Base-by-base conservation (phyloP, 2,888 invertebrate species). In the Spisula subtruncata region DNA sequence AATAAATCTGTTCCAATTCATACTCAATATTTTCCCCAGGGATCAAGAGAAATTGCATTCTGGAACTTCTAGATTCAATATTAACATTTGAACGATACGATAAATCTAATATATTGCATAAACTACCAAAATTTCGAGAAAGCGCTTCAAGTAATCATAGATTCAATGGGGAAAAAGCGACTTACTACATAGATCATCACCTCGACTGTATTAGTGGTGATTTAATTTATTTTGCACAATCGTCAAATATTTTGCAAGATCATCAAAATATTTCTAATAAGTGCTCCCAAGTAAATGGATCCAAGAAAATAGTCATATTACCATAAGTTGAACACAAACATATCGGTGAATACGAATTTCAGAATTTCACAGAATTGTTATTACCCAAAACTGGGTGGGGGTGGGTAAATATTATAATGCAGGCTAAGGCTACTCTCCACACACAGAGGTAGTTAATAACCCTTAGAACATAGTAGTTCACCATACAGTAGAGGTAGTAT, bases 401-500 rank as follows among this genome's bases (percentile, higher is more conserved):
- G n/a, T n/a, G n/a, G n/a, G n/a, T n/a, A n/a, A 75, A 35, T 32
- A 75, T 75, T 75, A 75, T 75, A 75, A 75, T 75, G 75, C 35
- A 75, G 25, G 25, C 25, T 25, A 75, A 75, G 32, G 75, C 32
- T 75, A 75, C 75, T 75, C 75, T 75, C 75, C 32, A 75, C 2
- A 75, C 75, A 32, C 16, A 75, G 75, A 75, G 75, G 75, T 75
- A 75, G 75, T 75, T 75, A 75, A 35, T 75, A 25, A 75, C 75
- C 75, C 75, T 75, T 75, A 32, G 75, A 75, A 75, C 75, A 75
- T 35, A 1, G 35, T 75, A 35, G 75, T 75, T 75, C 75, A 32
- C 75, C 75, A 75, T 75, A 35, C 35, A 75, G 18, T 75, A 75
- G 75, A 75, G 75, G 75, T 75, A 75, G 75, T 75, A 75, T 32